A percentile compares a stretch with the other conserved stretches of the same genome.
phyloP scores from a whole-genome alignment of 2,888 invertebrate species.

The Morinoia aosen region DNA sequence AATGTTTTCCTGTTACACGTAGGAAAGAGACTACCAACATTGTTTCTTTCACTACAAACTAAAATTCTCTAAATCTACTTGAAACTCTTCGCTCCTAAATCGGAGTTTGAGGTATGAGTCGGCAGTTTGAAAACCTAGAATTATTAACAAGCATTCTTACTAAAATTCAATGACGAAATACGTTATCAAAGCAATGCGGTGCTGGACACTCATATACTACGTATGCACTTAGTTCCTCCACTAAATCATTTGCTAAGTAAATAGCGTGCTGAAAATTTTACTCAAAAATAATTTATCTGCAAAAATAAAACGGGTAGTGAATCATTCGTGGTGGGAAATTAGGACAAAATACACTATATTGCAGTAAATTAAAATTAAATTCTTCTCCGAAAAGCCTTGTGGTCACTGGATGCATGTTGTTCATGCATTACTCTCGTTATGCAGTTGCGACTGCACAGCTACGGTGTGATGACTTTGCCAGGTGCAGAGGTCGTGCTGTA shows the following conservation, averaged over 20 bases:
- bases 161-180: background rate
- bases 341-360: too few species aligned
- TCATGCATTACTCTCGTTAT: too few species aligned
- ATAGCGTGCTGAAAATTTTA: background rate
- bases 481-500: too few species aligned
- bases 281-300: background rate
- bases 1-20: background rate
- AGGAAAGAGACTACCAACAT: background rate
- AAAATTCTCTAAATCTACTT: too few species aligned
- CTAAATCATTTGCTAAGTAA: background rate
- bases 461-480: too few species aligned
- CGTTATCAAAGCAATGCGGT: background rate
- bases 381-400: too few species aligned
- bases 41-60: background rate
- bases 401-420: too few species aligned
- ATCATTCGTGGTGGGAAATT: background rate
- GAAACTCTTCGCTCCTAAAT: too few species aligned
- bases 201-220: background rate
- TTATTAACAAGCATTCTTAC: background rate
- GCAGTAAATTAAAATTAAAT: too few species aligned
- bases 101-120: background rate
- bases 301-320: background rate
- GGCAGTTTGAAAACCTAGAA: background rate
- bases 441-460: too few species aligned
- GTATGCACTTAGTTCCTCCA: background rate